These are phyloP conservation scores for Eublepharis macularius DNA, from an alignment of 2,113 vertebrate species.

Conservation along the genomic window DNA sequence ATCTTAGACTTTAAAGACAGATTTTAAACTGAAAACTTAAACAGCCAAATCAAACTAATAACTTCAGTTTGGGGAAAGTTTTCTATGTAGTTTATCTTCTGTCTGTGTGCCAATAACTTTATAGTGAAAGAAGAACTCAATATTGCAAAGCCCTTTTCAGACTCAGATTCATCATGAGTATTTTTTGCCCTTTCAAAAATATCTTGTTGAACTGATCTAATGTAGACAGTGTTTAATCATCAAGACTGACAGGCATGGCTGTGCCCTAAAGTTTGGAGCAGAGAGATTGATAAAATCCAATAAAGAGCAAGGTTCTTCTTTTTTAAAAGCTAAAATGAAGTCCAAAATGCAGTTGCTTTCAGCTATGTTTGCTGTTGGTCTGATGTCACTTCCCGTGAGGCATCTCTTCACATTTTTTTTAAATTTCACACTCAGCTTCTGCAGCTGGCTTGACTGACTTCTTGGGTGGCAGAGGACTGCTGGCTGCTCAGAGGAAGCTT, in stretches of 20 bases:
- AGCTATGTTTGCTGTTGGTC: conserved; percentile 53
- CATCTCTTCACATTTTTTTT: conserved; percentile 57
- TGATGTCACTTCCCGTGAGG: conserved; percentile 60
- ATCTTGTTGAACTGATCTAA: conserved; percentile 3
- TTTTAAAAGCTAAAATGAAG: conserved; percentile 50
- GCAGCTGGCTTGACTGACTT: neutral
- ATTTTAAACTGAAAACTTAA: neutral
- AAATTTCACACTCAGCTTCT: conserved; percentile 43
- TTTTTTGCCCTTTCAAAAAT: neutral
- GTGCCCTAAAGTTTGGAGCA: conserved; percentile 21
- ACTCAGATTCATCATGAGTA: neutral
- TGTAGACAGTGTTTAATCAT: neutral
- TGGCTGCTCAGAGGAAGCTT: neutral
- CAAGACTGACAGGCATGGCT: neutral
- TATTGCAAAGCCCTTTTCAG: conserved; percentile 13
- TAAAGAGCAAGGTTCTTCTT: conserved; percentile 17
- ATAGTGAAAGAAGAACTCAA: neutral
- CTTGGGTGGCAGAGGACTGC: neutral
- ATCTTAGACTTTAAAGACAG: neutral
- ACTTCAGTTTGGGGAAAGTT: neutral
- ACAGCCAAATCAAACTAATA: neutral
- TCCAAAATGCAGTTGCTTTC: conserved; percentile 50
- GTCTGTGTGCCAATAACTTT: conserved; percentile 21
- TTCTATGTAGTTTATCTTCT: neutral
- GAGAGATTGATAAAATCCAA: conserved; percentile 37